A percentile compares a stretch with the other conserved stretches of the same genome.
Conservation (phyloP, 2,113 vertebrate genomes). For the Balaenoptera acutorostrata region DNA sequence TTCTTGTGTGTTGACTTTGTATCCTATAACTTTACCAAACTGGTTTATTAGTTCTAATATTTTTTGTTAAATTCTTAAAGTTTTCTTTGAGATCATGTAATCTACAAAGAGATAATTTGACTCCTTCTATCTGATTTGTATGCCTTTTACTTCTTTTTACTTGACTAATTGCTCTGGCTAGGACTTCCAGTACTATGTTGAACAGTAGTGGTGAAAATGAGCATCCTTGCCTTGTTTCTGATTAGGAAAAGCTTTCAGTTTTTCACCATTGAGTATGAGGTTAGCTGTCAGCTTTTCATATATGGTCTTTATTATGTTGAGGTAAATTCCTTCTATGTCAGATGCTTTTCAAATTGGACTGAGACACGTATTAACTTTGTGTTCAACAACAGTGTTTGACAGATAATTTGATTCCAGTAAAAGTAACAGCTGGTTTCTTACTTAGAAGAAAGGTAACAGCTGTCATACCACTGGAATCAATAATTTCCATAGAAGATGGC, state of each 20-base stretch:
- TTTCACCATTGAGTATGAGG: neutral
- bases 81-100: neutral
- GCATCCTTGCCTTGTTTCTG: neutral
- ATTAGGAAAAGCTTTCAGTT: neutral
- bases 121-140: neutral
- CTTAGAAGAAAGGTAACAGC: conserved; percentile 16
- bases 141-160: neutral
- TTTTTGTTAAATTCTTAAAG: neutral
- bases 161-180: neutral
- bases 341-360: neutral
- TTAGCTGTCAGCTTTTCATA: neutral
- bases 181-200: neutral
- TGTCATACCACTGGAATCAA: neutral
- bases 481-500: neutral
- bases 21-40: neutral
- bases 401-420: conserved; percentile 31
- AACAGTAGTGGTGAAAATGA: neutral
- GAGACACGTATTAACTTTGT: neutral
- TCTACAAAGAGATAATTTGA: neutral
- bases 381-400: neutral
- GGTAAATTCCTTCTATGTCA: neutral
- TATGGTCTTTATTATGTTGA: neutral
- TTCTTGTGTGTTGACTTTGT: neutral
- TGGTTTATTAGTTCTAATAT: neutral
- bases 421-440: conserved; percentile 9